These are phyloP conservation scores for Cyaniris semiargus DNA, from an alignment of 2,888 invertebrate species.

Conservation along the genomic window DNA sequence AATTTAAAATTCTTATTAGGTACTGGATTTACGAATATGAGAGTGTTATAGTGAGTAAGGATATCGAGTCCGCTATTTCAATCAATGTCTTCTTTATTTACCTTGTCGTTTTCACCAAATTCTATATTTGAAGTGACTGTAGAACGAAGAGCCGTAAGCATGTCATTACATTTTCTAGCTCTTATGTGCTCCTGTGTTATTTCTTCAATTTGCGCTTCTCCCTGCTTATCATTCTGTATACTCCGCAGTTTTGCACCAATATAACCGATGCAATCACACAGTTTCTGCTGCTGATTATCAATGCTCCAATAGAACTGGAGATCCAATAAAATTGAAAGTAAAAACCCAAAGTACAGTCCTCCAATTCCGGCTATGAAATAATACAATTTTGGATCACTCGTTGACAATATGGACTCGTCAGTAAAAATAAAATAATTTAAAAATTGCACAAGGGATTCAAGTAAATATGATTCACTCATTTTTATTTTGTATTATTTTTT, in stretches of 20 bases:
- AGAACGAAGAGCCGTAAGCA: conserved; percentile 54
- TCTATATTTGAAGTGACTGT: conserved; percentile 36
- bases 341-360: conserved; percentile 54
- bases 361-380: conserved; percentile 58
- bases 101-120: not conserved
- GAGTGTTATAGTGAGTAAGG: no score
- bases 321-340: conserved; percentile 57
- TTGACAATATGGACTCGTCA: conserved; percentile 60
- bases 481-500: not conserved
- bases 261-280: conserved; percentile 56
- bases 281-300: conserved; percentile 55
- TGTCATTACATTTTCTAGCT: conserved; percentile 50
- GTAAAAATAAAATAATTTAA: conserved; percentile 63
- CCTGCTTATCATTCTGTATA: conserved; percentile 57
- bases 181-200: conserved; percentile 58
- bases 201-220: conserved; percentile 56
- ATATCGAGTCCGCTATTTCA: not conserved
- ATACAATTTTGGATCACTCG: conserved; percentile 54
- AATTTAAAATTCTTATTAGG: no score
- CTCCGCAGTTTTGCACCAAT: conserved; percentile 57
- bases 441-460: conserved; percentile 54
- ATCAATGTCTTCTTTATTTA: not conserved
- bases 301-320: conserved; percentile 62
- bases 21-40: no score
- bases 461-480: conserved; percentile 8